A percentile compares a stretch with the other conserved stretches of the same genome.
Conservation (phyloP, 2,113 vertebrate species). For the Macquaria ambigua region DNA sequence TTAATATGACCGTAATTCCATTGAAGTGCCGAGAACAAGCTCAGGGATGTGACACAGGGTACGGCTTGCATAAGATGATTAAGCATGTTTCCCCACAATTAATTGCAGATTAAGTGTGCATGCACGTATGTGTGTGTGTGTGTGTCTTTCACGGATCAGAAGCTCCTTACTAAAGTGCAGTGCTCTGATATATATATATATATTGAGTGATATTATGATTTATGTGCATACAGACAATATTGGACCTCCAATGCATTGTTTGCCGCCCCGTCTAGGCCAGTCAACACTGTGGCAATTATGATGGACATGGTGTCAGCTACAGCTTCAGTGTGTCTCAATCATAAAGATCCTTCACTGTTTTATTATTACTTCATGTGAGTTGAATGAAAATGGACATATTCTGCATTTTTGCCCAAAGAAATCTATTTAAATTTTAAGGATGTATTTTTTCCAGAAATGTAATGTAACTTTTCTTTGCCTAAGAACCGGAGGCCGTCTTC, state of each 20-base stretch:
- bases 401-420: not conserved
- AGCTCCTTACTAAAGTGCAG: not conserved
- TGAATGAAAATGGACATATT: not conserved
- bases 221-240: not conserved
- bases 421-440: not conserved
- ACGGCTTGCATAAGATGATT: constrained; percentile 31
- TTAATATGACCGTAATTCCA: constrained; percentile 46
- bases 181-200: not conserved
- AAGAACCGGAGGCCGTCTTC: not conserved
- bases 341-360: not conserved
- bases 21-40: constrained; percentile 36
- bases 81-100: constrained; percentile 40
- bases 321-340: not conserved
- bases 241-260: not conserved
- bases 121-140: not conserved
- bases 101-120: constrained; percentile 17
- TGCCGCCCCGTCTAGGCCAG: not conserved
- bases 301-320: not conserved
- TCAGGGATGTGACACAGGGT: constrained; percentile 19
- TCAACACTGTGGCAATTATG: not conserved
- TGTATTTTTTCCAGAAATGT: not conserved
- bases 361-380: not conserved
- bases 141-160: not conserved
- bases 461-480: not conserved
- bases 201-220: constrained; percentile 13